Base-by-base conservation (phyloP, 2,797 vertebrate species). In the Chaenodraco wilsoni region DNA sequence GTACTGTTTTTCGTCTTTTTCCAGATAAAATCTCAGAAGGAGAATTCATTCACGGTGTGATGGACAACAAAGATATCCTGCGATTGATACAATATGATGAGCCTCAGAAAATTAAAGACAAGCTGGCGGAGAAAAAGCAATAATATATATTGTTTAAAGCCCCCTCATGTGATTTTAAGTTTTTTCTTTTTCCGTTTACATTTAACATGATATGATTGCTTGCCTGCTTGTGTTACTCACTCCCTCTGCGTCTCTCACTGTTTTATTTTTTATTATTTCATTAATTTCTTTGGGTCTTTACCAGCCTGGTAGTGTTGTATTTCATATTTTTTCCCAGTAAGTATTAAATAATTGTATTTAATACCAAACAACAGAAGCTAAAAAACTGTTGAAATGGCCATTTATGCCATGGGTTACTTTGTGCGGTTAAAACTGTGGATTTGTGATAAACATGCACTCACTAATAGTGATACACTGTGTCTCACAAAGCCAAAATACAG, bases 21-120 rank as follows among this genome's bases (percentile, higher is more conserved):
- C 4, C 92, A 97, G 96, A 96, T 91, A 97, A 96, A 91, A 95
- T 97, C 57, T 93, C 95, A 2, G 96, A 97, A 66, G 93, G 95
- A 2, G 96, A 97, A 67, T 97, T 97, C 88, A 96, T 97, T 76
- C 93, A 96, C 65, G 96, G 96, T 0, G 96, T 96, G 76, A 90
- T 96, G 94, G 92, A 96, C 77, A 97, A 97, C 92, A 95, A 95
- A 72, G 96, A 97, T 74, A 97, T 97, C 84, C 93, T 97, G 69
- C 94, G 96, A 66, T 86, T 97, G 88, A 97, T 97, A 82, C 96
- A 97, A 70, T 97, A 94, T 4, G 96, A 95, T 1, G 93, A 97
- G 80, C 96, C 96, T 31, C 95, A 96, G 87, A 96, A 95, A 79
- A 95, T 95, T 48, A 94, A 95, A 80, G 94, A 95, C 81, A 95